Evolutionary conservation across 2,888 invertebrate genomes (phyloP), one percentile per base, ranked within the genome.

Genomic region (Oscheius myriophilus): DNA sequence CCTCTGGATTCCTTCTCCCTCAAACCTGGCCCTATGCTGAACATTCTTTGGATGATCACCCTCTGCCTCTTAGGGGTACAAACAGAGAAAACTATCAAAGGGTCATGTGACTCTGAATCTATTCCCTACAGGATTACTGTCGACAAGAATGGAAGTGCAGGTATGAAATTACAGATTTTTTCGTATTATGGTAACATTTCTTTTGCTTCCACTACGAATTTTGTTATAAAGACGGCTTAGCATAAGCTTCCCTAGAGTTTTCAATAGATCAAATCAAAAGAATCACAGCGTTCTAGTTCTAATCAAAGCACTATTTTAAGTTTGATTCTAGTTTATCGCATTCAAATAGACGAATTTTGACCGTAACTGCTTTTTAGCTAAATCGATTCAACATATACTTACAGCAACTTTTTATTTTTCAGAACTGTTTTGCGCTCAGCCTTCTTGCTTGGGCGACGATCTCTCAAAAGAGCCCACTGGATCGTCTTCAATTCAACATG

Each of bases 71-170:
- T 33, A 6, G 33, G 33, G 4, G 33, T 33, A 6, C 33, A 33
- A 3, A 49, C 21, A 4, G 49, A 49, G 21, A 21, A 49, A 49
- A 49, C 21, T 4, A 49, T 49, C 49, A 21, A 49, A 49, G 79
- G 75, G 14, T 73, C 79, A 1, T 80, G 81, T 69, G 75, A 76
- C 33, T 69, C 63, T 11, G 75, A 75, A 23, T 64, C 78, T 14
- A 73, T 82, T 21, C 82, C 82, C 0, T 81, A 81, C 53, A 75
- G 72, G 52, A 69, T 82, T 33, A 64, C 68, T 57, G 74, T 82
- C 25, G 78, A 80, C 53, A 61, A 58, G 16, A 69, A 71, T 53
- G 82, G 82, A 72, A 79, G 73, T 51, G 80, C 81, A 63, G 81
- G 82, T 82, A 59, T 1, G 33, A 3, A 33, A n/a, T n/a, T n/a